Conservation (phyloP, 2,888 invertebrate genomes). For the Drosophila anceps region DNA sequence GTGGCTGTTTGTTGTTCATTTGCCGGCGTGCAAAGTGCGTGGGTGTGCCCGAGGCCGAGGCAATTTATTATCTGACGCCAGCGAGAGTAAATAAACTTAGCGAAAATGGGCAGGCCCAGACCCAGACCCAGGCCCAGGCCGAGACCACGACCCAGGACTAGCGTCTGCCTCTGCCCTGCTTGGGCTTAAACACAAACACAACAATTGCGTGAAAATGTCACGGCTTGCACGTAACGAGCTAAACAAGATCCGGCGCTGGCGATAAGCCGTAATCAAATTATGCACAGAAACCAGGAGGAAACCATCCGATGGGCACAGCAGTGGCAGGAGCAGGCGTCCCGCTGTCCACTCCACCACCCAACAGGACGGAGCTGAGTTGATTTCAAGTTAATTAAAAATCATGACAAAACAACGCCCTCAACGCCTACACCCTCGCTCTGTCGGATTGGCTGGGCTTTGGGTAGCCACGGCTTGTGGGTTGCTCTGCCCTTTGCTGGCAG, state of each 20-base stretch:
- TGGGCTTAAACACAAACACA: constrained; percentile 54
- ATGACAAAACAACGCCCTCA: constrained; percentile 60
- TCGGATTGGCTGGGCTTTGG: constrained; percentile 32
- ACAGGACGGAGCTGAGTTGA: constrained; percentile 58
- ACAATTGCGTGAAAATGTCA: constrained; percentile 82
- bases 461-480: constrained; percentile 12
- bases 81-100: constrained; percentile 78
- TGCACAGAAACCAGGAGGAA: constrained; percentile 65
- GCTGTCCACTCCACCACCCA: constrained; percentile 31
- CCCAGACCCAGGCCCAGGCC: constrained; percentile 16
- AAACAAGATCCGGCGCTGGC: constrained; percentile 73
- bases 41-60: constrained; percentile 56
- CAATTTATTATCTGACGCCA: constrained; percentile 82
- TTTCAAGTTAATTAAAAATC: constrained; percentile 84
- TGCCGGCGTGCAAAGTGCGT: constrained; percentile 70
- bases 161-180: neutral
- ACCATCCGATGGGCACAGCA: constrained; percentile 8
- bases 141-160: constrained; percentile 1
- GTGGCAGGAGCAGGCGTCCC: constrained; percentile 9
- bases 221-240: constrained; percentile 81
- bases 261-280: constrained; percentile 82
- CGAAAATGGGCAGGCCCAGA: constrained; percentile 33
- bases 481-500: constrained; percentile 23
- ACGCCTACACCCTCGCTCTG: neutral
- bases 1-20: constrained; percentile 77